Conservation (phyloP, 2,113 vertebrate genomes). For the Chionis minor region DNA sequence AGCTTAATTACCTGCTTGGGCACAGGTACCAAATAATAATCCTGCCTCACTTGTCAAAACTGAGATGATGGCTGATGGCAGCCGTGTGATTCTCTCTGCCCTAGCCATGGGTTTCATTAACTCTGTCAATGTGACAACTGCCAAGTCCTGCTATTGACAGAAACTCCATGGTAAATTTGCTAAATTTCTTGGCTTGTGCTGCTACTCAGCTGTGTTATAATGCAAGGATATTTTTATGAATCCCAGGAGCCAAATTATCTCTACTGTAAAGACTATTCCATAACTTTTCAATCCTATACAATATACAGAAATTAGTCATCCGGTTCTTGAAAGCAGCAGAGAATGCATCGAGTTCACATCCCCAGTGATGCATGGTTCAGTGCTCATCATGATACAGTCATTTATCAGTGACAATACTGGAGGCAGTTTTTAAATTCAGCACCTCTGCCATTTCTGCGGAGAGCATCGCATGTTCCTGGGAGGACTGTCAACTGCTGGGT, state of each 20-base stretch:
- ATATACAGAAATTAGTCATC: background rate
- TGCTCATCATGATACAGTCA: background rate
- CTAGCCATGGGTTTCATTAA: background rate
- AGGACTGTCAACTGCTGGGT: background rate
- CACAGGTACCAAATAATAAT: conserved; percentile 5
- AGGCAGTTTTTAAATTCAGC: background rate
- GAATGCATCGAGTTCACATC: background rate
- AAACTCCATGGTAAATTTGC: background rate
- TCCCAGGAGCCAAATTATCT: background rate
- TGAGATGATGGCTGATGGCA: background rate
- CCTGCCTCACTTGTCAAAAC: conserved; percentile 5
- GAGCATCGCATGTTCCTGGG: background rate
- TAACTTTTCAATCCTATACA: background rate
- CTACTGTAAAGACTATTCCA: background rate
- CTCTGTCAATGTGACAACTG: background rate
- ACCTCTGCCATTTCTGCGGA: background rate
- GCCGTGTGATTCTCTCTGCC: background rate
- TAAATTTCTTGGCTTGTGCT: background rate
- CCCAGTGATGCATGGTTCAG: background rate
- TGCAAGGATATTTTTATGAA: background rate
- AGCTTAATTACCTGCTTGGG: background rate
- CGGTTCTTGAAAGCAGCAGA: background rate
- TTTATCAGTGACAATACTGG: background rate
- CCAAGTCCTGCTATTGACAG: background rate
- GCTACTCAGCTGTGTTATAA: background rate